Percentiles rank a stretch among this genome's conserved stretches.
Evolutionary conservation across 2,888 invertebrate species (phyloP).

Genomic region (Ormia ochracea): DNA sequence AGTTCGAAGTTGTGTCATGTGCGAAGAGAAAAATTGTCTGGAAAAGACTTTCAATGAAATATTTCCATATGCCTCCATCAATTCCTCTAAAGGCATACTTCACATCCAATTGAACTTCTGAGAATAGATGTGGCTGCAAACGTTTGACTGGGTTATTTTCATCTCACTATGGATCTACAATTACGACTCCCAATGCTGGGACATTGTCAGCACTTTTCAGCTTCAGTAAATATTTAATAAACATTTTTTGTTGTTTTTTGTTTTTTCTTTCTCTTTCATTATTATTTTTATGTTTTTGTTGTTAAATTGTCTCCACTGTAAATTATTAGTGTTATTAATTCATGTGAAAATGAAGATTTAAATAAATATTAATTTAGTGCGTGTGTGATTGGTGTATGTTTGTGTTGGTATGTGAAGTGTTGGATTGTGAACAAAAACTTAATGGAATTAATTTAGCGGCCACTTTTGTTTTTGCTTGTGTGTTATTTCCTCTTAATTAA

Average conservation of each 20-base stretch:
- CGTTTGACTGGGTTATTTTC: neutral
- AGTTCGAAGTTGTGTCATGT: no score
- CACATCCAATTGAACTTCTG: no score
- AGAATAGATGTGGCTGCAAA: neutral
- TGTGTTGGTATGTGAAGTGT: constrained; percentile 5
- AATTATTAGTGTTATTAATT: constrained; percentile 59
- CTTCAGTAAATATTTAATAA: constrained; percentile 63
- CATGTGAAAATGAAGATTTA: constrained; percentile 64
- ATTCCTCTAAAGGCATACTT: no score
- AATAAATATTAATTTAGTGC: constrained; percentile 56
- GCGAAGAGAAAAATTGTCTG: no score
- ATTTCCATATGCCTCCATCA: no score
- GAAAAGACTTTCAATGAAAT: no score
- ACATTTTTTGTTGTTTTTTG: constrained; percentile 48
- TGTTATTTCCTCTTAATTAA: constrained; percentile 28
- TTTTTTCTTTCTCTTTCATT: no score
- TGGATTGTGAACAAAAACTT: constrained; percentile 37
- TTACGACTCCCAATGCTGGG: neutral
- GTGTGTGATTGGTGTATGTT: neutral
- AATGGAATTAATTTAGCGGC: constrained; percentile 47
- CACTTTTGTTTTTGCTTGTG: constrained; percentile 9
- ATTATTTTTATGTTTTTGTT: no score
- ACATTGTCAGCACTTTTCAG: constrained; percentile 49
- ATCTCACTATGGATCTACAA: neutral
- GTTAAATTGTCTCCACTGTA: constrained; percentile 1